Base-by-base conservation (phyloP, 1,140 invertebrate genomes). In the Micrasema longulum region DNA sequence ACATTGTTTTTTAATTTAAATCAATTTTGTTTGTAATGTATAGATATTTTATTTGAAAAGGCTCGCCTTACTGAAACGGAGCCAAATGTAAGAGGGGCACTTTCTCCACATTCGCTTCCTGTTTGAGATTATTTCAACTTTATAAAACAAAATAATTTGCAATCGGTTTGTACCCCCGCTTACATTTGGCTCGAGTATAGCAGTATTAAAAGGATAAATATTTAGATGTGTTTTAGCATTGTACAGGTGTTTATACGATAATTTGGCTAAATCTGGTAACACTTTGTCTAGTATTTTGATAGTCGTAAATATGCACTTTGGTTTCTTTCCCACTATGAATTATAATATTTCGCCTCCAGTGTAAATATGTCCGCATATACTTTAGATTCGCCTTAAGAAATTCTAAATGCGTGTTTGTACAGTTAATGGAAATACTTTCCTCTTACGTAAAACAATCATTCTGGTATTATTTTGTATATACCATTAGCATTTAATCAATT, bases 1-100 rank as follows among this genome's bases (percentile, higher is more conserved):
- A 47, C 14, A 23, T 63, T 47, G 60, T 45, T 63, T 60, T 53
- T 53, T 38, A 20, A 22, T 20, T 63, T 63, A 31, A 63, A 45
- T 18, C 23, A 63, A 45, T 45, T 38, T 47, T 63, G 60, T 63
- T 63, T 63, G 60, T 63, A 63, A 63, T 63, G 60, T 47, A 45
- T 45, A 63, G 60, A 63, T 63, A 45, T 45, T 63, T 63, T 63
- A 63, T 63, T 31, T 36, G 22, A 23, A 63, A 63, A 63, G 20
- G 60, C 60, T 23, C 7, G 18, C 60, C 60, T 23, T 47, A 12
- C 26, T 31, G 26, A 31, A n/a, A 31, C 26, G 26, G 26, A 31
- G 26, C 26, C 26, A 31, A 31, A 31, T 18, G 10, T 52, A 31
- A 31, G 26, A 7, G 26, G 26, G 26, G 26, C 2, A 4, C 7